Evolutionary conservation across 2,888 invertebrate species (phyloP), one percentile per base, ranked within the genome.

Genomic region (Lamproptera curius): DNA sequence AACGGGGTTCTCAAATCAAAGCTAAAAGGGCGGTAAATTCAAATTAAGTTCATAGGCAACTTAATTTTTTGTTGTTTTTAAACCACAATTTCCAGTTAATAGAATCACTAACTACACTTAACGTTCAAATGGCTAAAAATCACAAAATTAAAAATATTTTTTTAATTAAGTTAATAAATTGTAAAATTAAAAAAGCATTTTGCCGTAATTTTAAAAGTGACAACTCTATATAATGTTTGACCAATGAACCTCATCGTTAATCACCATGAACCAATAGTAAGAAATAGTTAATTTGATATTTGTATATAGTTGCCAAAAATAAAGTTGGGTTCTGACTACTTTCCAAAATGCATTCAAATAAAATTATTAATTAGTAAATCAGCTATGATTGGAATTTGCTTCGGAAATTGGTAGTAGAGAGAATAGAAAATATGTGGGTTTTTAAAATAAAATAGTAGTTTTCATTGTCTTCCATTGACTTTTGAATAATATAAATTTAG

Each of bases 1-100:
- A 70, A 64, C 62, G 87, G 88, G 88, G 88, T 85, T 87, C 84
- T 73, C 88, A 81, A 77, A 73, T 70, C 58, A 62, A 73, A 67
- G 50, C 33, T 42, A 61, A 69, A 67, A 58, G 42, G 51, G 87
- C 83, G 86, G 72, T 57, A 65, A 63, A 58, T 78, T 80, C 64
- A 61, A 81, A 82, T 11, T 11, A 11, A 6, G 20, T 20, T 20
- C 20, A 20, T 5, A 20, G 6, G 20, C 3, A 20, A 20, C n/a
- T n/a, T n/a, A n/a, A n/a, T n/a, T n/a, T n/a, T n/a, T n/a, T n/a
- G n/a, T n/a, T n/a, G n/a, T 20, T 20, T 5, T 20, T 20, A 20
- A 20, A 20, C 6, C 3, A 5, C 6, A 20, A 20, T 20, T 20
- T 20, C 3, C n/a, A n/a, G n/a, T 20, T 5, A 20, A 20, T 5